Conservation (phyloP, 1,140 invertebrate species). For the Mamestra configurata region DNA sequence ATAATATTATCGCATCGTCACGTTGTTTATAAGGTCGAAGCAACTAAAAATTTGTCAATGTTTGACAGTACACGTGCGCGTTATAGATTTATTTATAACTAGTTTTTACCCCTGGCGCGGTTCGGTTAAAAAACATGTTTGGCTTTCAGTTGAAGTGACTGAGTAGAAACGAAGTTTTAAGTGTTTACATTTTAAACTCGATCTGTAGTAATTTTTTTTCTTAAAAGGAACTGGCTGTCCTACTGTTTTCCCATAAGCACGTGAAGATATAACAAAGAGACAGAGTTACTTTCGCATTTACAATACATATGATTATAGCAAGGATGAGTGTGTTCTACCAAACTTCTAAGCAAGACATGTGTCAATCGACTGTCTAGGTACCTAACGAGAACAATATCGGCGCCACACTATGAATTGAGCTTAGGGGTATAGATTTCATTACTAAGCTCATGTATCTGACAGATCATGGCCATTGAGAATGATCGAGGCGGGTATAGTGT, state of each 20-base stretch:
- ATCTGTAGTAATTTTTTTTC: neutral
- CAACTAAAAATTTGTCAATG: constrained; percentile 44
- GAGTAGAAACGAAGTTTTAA: neutral
- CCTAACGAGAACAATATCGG: constrained; percentile 10
- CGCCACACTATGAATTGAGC: constrained; percentile 19
- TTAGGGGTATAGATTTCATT: constrained; percentile 30
- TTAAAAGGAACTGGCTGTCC: too few relatives aligned
- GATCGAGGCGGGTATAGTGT: constrained; percentile 2
- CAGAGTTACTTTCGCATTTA: too few relatives aligned
- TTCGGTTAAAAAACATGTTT: neutral
- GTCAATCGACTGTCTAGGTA: neutral
- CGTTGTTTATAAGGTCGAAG: constrained; percentile 37
- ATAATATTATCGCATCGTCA: constrained; percentile 39
- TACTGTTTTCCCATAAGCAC: neutral
- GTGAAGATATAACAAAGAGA: too few relatives aligned
- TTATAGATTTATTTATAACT: constrained; percentile 32
- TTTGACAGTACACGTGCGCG: constrained; percentile 45
- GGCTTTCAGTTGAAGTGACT: neutral
- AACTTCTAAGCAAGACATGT: neutral
- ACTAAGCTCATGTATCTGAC: constrained; percentile 23
- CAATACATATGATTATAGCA: too few relatives aligned
- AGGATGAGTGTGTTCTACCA: too few relatives aligned
- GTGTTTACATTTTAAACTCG: constrained; percentile 1
- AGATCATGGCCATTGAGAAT: constrained; percentile 22
- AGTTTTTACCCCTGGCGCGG: constrained; percentile 24